Evolutionary conservation across 2,888 invertebrate genomes (phyloP), one percentile per base, ranked within the genome.

Genomic region (Oscheius sp.): DNA sequence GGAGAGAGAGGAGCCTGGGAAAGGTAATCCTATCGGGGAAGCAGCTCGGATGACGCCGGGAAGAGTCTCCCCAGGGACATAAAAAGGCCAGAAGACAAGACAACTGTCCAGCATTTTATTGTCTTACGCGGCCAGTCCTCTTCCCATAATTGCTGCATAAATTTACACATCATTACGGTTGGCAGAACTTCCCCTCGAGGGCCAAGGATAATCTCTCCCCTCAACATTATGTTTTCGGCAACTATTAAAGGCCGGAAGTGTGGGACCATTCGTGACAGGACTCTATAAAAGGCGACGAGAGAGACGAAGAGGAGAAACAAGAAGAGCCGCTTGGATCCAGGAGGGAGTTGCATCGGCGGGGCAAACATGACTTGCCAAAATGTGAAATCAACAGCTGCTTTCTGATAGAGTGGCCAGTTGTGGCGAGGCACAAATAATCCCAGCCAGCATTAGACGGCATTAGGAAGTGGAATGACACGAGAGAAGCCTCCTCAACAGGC

Each of bases 81-180:
- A 63, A n/a, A 61, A 35, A n/a, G 43, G 35, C 12, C 45, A 7
- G 43, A 13, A 7, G 43, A 6, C 35, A n/a, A 18, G 49, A 64
- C 64, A 64, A 64, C 64, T 64, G 64, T 18, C 41, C 41, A 25
- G 46, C n/a, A 12, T 49, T 64, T 64, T 64, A 49, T 49, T 49
- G 64, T 64, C 61, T 61, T 61, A 61, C 61, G 41, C 29, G 41
- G 61, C 13, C 43, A 25, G 27, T n/a, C n/a, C 61, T 41, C 41
- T n/a, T n/a, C 46, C 29, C 16, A 21, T 66, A 66, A 66, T 66
- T 66, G 66, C 66, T 52, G 52, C 66, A 66, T 66, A 66, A 66
- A 66, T 66, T 66, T 66, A 52, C 66, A 66, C 66, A 66, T 66
- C 66, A 66, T 66, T 66, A 52, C 52, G 66, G 52, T 52, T 49